A percentile compares a stretch with the other conserved stretches of the same genome.
Conservation (phyloP, 2,888 invertebrate genomes). For the Entomobrya proxima region DNA sequence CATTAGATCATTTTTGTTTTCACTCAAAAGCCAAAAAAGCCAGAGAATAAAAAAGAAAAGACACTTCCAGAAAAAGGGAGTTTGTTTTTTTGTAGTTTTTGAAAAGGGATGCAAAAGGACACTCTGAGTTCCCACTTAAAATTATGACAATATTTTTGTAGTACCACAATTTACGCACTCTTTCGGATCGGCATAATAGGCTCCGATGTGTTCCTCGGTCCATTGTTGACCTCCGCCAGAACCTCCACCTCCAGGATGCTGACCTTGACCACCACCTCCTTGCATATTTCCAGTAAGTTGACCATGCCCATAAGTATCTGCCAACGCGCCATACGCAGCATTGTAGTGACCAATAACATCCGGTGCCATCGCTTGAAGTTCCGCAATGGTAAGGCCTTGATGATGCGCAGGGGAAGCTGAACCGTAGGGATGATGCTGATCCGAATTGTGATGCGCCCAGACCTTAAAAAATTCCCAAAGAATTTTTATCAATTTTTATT, state of each 20-base stretch:
- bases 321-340: conserved; percentile 42
- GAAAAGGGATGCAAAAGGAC: conserved; percentile 78
- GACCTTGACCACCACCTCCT: conserved; percentile 14
- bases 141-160: conserved; percentile 71
- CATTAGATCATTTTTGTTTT: background rate
- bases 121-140: conserved; percentile 1
- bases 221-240: conserved; percentile 56
- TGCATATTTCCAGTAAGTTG: conserved; percentile 31
- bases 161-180: conserved; percentile 82
- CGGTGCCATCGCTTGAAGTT: conserved; percentile 37
- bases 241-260: conserved; percentile 33
- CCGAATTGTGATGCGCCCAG: conserved; percentile 66
- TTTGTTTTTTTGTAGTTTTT: too few species aligned
- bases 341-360: conserved; percentile 50
- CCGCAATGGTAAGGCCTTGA: conserved; percentile 59
- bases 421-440: conserved; percentile 62
- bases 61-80: conserved; percentile 52
- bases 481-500: background rate
- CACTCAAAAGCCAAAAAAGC: background rate
- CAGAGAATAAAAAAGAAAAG: conserved; percentile 41
- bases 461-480: conserved; percentile 30
- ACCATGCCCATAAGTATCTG: conserved; percentile 44
- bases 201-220: conserved; percentile 41
- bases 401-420: conserved; percentile 60
- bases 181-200: conserved; percentile 71